Evolutionary conservation across 2,113 vertebrate genomes (phyloP).

Genomic region (Sylvia atricapilla): DNA sequence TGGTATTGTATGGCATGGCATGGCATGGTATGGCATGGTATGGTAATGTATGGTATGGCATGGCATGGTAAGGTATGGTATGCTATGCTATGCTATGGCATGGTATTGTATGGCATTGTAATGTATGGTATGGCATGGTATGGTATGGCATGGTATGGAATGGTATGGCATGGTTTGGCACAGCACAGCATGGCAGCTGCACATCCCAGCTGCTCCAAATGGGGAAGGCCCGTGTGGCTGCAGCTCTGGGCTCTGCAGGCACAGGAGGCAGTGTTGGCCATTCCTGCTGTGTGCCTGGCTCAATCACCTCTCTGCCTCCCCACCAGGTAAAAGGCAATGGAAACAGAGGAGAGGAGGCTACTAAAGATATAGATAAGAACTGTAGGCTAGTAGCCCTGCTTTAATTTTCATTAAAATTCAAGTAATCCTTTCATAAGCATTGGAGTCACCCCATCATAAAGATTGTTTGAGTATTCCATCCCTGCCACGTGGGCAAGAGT

Average conservation of each 20-base stretch:
- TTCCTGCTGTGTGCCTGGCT: fast-evolving
- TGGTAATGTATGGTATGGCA: no score
- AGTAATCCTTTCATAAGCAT: background rate
- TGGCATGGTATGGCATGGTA: no score
- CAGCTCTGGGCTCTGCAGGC: background rate
- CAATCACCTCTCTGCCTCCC: background rate
- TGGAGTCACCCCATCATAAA: background rate
- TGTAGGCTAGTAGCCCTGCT: background rate
- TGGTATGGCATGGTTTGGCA: fast-evolving
- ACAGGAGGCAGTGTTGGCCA: background rate
- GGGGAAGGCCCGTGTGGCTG: background rate
- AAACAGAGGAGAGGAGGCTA: background rate
- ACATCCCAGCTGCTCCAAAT: background rate
- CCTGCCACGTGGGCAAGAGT: background rate
- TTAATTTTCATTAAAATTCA: background rate
- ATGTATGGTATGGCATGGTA: background rate
- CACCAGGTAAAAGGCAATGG: background rate
- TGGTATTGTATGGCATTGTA: background rate
- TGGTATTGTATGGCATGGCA: no score
- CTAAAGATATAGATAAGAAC: background rate
- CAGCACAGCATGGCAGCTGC: background rate
- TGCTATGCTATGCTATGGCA: no score
- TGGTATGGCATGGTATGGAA: fast-evolving
- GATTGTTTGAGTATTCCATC: background rate
- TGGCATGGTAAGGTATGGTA: background rate